phyloP scores from a whole-genome alignment of 2,888 invertebrate species.

The Andrena trimmerana region DNA sequence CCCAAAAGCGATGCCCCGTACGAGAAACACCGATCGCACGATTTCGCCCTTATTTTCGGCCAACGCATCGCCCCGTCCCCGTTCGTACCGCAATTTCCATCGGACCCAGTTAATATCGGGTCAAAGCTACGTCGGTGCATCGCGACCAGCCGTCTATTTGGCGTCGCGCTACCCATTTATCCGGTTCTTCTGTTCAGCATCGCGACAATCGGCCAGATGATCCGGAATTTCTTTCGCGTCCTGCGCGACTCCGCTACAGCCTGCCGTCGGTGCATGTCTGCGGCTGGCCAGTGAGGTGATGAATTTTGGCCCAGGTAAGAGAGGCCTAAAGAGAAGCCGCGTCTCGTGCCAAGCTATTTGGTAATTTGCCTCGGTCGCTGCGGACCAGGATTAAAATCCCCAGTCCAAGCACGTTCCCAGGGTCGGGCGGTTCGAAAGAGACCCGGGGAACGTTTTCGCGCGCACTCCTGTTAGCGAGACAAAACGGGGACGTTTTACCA shows the following conservation, averaged over 20 bases:
- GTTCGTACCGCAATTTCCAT: neutral
- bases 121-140: neutral
- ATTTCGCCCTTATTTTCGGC: neutral
- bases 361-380: slow-evolving; percentile 56
- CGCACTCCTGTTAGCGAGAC: slow-evolving; percentile 45
- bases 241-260: neutral
- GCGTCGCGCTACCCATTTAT: neutral
- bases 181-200: neutral
- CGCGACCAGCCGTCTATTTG: neutral
- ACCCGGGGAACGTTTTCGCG: slow-evolving; percentile 37
- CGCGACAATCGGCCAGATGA: slow-evolving; percentile 29
- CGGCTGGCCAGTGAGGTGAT: slow-evolving; percentile 15
- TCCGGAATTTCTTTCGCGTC: slow-evolving; percentile 44
- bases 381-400: slow-evolving; percentile 43
- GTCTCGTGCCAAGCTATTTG: slow-evolving; percentile 40
- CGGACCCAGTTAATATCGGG: slow-evolving; percentile 3
- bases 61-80: neutral
- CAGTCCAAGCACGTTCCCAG: slow-evolving; percentile 59
- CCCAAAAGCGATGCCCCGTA: neutral
- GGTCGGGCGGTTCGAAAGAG: neutral
- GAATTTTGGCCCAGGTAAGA: slow-evolving; percentile 13
- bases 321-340: neutral
- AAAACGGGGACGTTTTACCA: slow-evolving; percentile 68
- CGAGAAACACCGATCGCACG: neutral
- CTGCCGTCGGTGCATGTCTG: neutral